Percentiles rank a stretch among this genome's conserved stretches.
Evolutionary conservation across 2,113 vertebrate genomes (phyloP).

Genomic region (Thinocorus orbignyianus): DNA sequence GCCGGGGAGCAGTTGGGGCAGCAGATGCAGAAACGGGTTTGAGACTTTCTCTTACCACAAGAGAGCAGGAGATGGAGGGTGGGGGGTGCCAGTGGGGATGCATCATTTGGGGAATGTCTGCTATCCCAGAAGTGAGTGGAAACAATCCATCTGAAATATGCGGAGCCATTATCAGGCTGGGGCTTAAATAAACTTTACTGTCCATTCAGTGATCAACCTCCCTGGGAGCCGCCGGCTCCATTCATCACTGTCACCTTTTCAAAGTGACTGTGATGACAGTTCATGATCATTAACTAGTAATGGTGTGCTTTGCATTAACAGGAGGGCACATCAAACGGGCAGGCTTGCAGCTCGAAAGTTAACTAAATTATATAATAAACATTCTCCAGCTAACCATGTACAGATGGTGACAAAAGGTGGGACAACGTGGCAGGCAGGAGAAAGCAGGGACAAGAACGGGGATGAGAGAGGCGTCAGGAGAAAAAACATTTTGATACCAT

Average conservation of each 20-base stretch:
- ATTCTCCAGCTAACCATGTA: constrained; percentile 60
- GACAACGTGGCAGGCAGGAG: constrained; percentile 24
- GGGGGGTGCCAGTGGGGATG: background rate
- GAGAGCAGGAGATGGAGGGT: background rate
- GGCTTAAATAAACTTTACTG: constrained; percentile 85
- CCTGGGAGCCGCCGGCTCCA: constrained; percentile 72
- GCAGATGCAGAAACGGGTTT: background rate
- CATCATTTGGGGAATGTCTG: constrained; percentile 62
- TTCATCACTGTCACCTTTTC: constrained; percentile 83
- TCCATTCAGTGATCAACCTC: constrained; percentile 75
- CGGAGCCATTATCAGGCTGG: constrained; percentile 78
- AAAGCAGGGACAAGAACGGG: background rate
- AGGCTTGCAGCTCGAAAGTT: constrained; percentile 34
- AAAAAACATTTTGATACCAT: accelerated
- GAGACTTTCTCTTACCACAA: background rate
- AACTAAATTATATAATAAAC: constrained; percentile 65
- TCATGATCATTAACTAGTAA: constrained; percentile 85
- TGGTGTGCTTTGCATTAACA: constrained; percentile 82
- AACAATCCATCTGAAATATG: constrained; percentile 71
- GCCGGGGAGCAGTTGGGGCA: background rate
- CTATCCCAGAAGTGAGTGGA: constrained; percentile 62
- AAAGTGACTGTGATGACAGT: constrained; percentile 81
- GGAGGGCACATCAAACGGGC: constrained; percentile 76
- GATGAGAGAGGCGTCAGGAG: accelerated
- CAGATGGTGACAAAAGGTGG: constrained; percentile 65